phyloP scores from a whole-genome alignment of 2,888 invertebrate genomes.

The Seira sanloemensis region DNA sequence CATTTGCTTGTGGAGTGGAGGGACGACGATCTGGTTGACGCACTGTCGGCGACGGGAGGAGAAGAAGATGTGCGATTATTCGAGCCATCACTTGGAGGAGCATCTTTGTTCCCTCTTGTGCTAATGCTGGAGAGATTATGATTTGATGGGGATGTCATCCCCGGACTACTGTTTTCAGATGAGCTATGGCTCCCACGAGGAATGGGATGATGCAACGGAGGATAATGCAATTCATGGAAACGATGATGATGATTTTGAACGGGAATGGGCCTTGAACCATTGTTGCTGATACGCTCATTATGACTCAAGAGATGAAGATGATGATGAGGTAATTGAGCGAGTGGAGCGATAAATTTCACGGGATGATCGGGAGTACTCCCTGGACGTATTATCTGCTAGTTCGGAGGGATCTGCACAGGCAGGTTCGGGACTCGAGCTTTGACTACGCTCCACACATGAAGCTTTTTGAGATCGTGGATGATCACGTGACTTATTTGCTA shows the following conservation, averaged over 20 bases:
- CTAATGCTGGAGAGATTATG: conserved; percentile 52
- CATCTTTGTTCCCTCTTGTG: conserved; percentile 28
- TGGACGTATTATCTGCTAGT: conserved; percentile 54
- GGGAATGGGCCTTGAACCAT: conserved; percentile 19
- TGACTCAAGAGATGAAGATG: conserved; percentile 55
- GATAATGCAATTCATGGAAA: conserved; percentile 51
- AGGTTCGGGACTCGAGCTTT: conserved; percentile 69
- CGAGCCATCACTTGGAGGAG: conserved; percentile 20
- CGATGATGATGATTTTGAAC: conserved; percentile 52
- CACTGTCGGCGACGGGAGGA: conserved; percentile 29
- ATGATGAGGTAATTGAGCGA: conserved; percentile 55
- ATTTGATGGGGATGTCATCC: conserved; percentile 47
- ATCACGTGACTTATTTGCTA: conserved; percentile 19
- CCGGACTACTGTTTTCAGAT: conserved; percentile 51
- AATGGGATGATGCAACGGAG: conserved; percentile 35
- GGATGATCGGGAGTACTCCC: conserved; percentile 24
- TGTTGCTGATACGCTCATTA: conserved; percentile 21
- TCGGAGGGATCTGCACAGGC: conserved; percentile 69
- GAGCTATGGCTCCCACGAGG: conserved; percentile 62
- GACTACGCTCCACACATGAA: conserved; percentile 38
- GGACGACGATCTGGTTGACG: conserved; percentile 26
- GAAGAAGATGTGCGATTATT: conserved; percentile 8
- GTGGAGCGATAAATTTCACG: conserved; percentile 33
- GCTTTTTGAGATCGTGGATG: conserved; percentile 1
- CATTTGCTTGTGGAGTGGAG: conserved; percentile 54